These are phyloP conservation scores for Chascanopsetta lugubris DNA, from an alignment of 2,113 vertebrate genomes.

Conservation along the genomic window DNA sequence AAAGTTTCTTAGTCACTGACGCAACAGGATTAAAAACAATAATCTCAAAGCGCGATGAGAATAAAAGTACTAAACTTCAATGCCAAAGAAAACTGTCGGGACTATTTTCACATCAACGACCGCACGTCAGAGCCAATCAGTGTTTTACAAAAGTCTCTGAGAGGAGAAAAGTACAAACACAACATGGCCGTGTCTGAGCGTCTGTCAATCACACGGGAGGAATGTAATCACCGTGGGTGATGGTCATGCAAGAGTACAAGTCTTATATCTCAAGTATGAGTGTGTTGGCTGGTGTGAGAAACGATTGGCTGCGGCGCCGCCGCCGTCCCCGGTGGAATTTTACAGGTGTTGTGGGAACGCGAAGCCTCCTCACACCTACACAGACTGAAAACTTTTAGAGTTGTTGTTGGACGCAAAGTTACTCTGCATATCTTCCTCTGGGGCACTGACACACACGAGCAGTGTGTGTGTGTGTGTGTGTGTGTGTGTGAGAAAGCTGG, in stretches of 20 bases:
- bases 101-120: not conserved
- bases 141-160: not conserved
- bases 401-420: conserved; percentile 47
- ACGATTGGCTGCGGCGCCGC: conserved; percentile 16
- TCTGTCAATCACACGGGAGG: conserved; percentile 12
- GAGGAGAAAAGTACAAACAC: not conserved
- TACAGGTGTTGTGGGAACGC: conserved; percentile 59
- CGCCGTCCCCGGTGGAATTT: conserved; percentile 50
- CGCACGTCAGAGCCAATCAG: not conserved
- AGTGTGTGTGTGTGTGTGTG: conserved; percentile 8
- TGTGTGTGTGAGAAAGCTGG: conserved; percentile 15
- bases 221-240: conserved; percentile 18
- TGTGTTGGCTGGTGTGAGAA: conserved; percentile 22
- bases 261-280: conserved; percentile 41
- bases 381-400: conserved; percentile 8
- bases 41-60: not conserved
- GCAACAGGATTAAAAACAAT: not conserved
- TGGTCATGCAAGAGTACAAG: conserved; percentile 32
- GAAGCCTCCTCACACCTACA: conserved; percentile 32
- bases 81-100: not conserved
- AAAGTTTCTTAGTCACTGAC: not conserved
- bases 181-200: conserved; percentile 4
- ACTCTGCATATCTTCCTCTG: conserved; percentile 4
- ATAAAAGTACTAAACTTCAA: too few relatives aligned
- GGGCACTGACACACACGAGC: conserved; percentile 42